Conservation (phyloP, 2,113 vertebrate genomes). For the Centrocercus urophasianus region DNA sequence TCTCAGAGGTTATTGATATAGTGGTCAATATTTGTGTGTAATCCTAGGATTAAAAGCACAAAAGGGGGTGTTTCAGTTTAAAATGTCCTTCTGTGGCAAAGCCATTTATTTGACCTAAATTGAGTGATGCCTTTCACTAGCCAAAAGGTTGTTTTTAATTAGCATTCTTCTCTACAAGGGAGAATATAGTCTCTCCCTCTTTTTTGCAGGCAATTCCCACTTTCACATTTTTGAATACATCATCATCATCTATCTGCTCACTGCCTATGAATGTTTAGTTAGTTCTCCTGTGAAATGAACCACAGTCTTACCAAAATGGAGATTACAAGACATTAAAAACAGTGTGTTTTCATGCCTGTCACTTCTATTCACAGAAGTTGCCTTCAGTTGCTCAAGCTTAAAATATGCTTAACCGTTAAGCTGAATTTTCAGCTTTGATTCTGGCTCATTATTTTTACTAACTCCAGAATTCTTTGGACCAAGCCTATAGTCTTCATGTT, state of each 20-base stretch:
- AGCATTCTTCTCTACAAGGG: background rate
- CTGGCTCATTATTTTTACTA: background rate
- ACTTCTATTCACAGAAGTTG: background rate
- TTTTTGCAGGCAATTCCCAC: background rate
- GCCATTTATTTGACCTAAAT: background rate
- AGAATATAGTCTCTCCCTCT: background rate
- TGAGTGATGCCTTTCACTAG: background rate
- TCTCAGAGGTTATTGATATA: background rate
- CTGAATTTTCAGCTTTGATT: background rate
- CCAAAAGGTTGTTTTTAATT: conserved; percentile 31
- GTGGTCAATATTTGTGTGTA: background rate
- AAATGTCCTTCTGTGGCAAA: background rate
- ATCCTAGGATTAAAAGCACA: conserved; percentile 1
- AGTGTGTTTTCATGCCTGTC: background rate
- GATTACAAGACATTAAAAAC: background rate
- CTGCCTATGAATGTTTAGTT: background rate
- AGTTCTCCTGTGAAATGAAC: background rate
- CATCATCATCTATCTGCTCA: background rate
- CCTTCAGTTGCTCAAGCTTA: background rate
- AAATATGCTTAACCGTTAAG: background rate
- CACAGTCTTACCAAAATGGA: background rate
- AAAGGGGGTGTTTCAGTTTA: background rate
- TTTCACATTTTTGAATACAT: background rate
- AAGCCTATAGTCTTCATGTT: background rate
- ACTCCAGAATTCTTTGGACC: background rate